phyloP scores from a whole-genome alignment of 2,888 invertebrate species.

The Ariolimax columbianus region DNA sequence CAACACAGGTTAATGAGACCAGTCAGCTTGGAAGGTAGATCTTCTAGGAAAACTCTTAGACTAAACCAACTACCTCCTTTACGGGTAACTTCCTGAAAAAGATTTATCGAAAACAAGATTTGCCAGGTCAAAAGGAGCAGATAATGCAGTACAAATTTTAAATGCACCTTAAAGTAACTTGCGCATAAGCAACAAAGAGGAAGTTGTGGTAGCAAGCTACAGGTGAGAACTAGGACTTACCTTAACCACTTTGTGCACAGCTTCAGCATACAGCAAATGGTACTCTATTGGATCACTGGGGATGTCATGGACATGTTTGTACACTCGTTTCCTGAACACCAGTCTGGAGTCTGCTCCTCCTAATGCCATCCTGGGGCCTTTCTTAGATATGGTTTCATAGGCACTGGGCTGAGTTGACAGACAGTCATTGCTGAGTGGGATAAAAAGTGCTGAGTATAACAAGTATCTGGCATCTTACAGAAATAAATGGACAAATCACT shows the following conservation, averaged over 20 bases:
- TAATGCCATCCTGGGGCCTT: conserved; percentile 68
- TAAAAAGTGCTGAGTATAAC: conserved; percentile 1
- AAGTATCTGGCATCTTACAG: too few relatives aligned
- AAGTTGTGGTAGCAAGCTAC: not conserved
- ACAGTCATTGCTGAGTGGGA: conserved; percentile 60
- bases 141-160: too few relatives aligned
- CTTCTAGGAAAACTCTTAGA: too few relatives aligned
- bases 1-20: too few relatives aligned
- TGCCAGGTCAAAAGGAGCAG: too few relatives aligned
- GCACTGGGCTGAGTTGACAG: conserved; percentile 65
- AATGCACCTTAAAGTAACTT: too few relatives aligned
- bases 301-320: conserved; percentile 91
- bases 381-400: conserved; percentile 72
- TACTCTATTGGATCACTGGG: conserved; percentile 97
- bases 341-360: conserved; percentile 82
- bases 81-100: too few relatives aligned
- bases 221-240: conserved; percentile 79
- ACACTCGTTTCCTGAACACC: conserved; percentile 93
- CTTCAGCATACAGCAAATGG: conserved; percentile 94
- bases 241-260: conserved; percentile 95
- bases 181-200: too few relatives aligned
- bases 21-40: too few relatives aligned
- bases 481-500: too few relatives aligned
- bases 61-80: too few relatives aligned
- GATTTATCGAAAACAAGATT: too few relatives aligned